Percentiles rank a stretch among this genome's conserved stretches.
Evolutionary conservation across 2,113 vertebrate species (phyloP).

Genomic region (Psettodes erumei): DNA sequence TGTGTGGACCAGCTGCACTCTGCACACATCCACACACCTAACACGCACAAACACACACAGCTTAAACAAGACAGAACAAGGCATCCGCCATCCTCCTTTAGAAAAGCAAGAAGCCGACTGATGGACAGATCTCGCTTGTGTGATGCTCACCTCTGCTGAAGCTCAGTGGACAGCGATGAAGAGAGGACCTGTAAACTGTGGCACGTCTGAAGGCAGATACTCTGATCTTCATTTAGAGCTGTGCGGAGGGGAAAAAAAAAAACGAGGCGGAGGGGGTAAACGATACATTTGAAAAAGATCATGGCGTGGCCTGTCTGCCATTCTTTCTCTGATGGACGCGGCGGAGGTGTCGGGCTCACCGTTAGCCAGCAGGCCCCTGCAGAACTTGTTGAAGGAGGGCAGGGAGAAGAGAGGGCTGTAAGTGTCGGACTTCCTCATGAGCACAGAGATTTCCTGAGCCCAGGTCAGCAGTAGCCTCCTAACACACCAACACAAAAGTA

Average conservation of each 20-base stretch:
- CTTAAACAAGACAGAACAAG: background rate
- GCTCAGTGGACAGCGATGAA: constrained; percentile 90
- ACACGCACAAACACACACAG: constrained; percentile 9
- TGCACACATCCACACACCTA: constrained; percentile 96
- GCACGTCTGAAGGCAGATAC: constrained; percentile 92
- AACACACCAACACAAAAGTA: constrained; percentile 20
- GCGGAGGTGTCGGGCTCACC: constrained; percentile 81
- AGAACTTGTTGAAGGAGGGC: constrained; percentile 95
- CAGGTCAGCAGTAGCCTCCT: constrained; percentile 95
- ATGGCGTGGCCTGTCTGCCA: too few relatives aligned
- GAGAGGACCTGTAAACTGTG: constrained; percentile 92
- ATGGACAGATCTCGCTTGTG: background rate
- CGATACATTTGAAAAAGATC: background rate
- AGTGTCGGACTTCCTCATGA: constrained; percentile 98
- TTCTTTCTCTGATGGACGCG: background rate
- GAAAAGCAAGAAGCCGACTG: background rate
- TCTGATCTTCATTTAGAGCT: constrained; percentile 93
- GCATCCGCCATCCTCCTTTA: too few relatives aligned
- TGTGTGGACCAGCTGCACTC: constrained; percentile 93
- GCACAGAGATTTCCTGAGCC: constrained; percentile 93
- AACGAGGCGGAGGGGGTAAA: background rate
- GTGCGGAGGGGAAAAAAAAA: background rate
- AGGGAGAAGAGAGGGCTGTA: constrained; percentile 94
- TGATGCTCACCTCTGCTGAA: constrained; percentile 90
- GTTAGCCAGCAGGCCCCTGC: constrained; percentile 94